These are phyloP conservation scores for Nymphalis io DNA, from an alignment of 1,140 invertebrate species.

Conservation along the genomic window DNA sequence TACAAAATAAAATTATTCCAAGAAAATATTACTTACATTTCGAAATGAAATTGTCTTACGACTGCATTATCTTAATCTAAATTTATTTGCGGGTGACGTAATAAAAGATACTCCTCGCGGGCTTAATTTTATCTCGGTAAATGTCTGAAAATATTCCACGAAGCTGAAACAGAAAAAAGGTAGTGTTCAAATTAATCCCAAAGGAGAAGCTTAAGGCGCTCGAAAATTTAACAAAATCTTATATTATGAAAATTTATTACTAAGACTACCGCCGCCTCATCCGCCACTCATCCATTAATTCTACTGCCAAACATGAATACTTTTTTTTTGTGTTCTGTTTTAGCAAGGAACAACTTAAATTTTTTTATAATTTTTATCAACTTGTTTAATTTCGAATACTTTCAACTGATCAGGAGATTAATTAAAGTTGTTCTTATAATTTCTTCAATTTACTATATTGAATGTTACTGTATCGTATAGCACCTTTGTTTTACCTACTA, in stretches of 20 bases:
- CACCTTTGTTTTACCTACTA: too few species aligned
- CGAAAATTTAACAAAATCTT: neutral
- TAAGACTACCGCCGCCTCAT: too few species aligned
- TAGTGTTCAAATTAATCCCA: conserved; percentile 14
- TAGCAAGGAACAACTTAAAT: too few species aligned
- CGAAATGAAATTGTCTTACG: neutral
- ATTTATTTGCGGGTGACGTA: conserved; percentile 7
- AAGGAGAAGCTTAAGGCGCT: conserved; percentile 8
- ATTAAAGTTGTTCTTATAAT: too few species aligned
- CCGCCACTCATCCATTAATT: too few species aligned
- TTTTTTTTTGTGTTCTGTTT: too few species aligned
- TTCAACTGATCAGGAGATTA: too few species aligned
- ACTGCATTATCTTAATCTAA: conserved; percentile 1
- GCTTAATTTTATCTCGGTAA: neutral
- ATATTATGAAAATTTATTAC: neutral
- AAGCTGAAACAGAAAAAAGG: neutral
- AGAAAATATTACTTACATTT: neutral
- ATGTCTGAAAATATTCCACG: neutral
- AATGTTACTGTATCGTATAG: too few species aligned
- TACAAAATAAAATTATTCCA: neutral
- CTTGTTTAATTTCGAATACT: too few species aligned
- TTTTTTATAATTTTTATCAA: too few species aligned
- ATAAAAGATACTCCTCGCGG: neutral
- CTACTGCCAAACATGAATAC: too few species aligned
- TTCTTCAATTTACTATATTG: too few species aligned